Conservation (phyloP, 2,113 vertebrate genomes). For the Stegostoma tigrinum region DNA sequence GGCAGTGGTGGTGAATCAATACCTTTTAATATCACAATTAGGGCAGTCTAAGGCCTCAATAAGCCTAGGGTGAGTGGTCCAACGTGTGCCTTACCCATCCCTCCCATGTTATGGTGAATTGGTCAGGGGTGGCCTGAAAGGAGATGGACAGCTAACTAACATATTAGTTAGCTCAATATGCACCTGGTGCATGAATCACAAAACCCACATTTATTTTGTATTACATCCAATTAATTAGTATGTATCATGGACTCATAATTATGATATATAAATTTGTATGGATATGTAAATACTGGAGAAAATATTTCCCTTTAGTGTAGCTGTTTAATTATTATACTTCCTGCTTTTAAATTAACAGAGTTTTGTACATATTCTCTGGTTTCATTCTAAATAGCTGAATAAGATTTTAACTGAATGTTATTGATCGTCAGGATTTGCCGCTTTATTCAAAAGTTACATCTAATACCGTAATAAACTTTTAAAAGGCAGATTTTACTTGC, state of each 20-base stretch:
- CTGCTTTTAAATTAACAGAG: neutral
- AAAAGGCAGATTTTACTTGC: neutral
- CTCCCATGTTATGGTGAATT: too few species aligned
- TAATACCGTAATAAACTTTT: neutral
- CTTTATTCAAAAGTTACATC: neutral
- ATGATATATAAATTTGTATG: neutral
- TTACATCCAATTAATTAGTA: neutral
- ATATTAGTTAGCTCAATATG: too few species aligned
- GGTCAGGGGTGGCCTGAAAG: too few species aligned
- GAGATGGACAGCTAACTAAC: too few species aligned
- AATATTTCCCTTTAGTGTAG: neutral
- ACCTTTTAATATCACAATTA: too few species aligned
- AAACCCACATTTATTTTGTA: neutral
- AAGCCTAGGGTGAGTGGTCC: too few species aligned
- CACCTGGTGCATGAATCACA: too few species aligned
- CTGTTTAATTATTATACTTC: neutral
- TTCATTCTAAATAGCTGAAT: conserved; percentile 9
- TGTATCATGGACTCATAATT: neutral
- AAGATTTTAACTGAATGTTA: neutral
- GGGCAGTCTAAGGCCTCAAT: too few species aligned
- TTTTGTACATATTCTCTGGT: too few species aligned
- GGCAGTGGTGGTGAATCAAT: too few species aligned
- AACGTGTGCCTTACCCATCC: too few species aligned
- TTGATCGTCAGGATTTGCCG: neutral
- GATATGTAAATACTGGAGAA: neutral